Conservation (phyloP, 2,888 invertebrate species). For the Mesorhabditis sp. region DNA sequence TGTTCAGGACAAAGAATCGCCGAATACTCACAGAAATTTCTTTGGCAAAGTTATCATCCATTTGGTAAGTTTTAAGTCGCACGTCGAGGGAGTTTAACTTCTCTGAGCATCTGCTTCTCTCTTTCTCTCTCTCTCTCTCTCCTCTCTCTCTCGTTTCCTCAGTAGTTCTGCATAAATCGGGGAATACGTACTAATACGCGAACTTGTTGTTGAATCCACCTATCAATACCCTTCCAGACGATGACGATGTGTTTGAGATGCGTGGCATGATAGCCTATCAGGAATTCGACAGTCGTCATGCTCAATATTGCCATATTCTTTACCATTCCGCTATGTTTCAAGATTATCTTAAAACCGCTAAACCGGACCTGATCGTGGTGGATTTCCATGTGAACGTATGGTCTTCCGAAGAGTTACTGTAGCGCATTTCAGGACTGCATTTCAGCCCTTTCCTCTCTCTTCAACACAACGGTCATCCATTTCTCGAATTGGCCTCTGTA, state of each 20-base stretch:
- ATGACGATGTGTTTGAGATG: neutral
- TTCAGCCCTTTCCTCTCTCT: neutral
- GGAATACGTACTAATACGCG: no score
- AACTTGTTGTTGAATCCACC: no score
- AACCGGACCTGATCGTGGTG: neutral
- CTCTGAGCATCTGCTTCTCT: no score
- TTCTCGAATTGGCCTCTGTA: neutral
- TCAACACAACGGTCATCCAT: constrained; percentile 2
- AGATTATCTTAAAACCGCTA: neutral
- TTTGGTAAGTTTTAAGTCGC: neutral
- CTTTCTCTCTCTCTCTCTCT: no score
- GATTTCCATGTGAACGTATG: constrained; percentile 4
- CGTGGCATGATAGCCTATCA: constrained; percentile 2
- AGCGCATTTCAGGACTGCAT: neutral
- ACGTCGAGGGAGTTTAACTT: no score
- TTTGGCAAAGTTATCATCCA: neutral
- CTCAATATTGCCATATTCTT: neutral
- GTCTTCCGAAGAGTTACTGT: no score
- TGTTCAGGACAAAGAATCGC: neutral
- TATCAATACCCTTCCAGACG: neutral
- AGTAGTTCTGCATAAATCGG: no score
- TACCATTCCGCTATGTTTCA: neutral
- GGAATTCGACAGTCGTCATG: neutral
- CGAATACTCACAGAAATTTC: neutral
- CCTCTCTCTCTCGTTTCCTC: no score